phyloP scores from a whole-genome alignment of 2,797 vertebrate species.

The Epinephelus coioides region DNA sequence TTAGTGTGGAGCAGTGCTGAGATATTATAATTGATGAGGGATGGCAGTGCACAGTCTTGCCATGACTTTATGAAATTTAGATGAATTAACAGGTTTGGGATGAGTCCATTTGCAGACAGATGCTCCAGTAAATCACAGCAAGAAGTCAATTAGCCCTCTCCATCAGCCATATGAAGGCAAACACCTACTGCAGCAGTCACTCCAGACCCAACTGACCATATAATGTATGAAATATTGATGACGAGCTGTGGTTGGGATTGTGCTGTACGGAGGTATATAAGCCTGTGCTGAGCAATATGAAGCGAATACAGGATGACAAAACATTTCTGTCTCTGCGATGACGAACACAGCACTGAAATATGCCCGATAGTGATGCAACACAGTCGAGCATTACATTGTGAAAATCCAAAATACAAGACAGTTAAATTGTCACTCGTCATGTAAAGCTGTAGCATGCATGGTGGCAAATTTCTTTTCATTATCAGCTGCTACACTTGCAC shows the following conservation, averaged over 20 bases:
- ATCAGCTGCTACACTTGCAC: conserved; percentile 19
- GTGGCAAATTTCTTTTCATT: background rate
- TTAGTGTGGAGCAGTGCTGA: conserved; percentile 32
- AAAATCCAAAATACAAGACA: conserved; percentile 31
- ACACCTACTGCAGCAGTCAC: conserved; percentile 53
- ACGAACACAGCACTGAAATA: conserved; percentile 12
- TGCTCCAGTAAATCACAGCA: conserved; percentile 78
- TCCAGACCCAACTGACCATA: conserved; percentile 53
- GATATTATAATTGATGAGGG: conserved; percentile 65
- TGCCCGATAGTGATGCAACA: background rate
- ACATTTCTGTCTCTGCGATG: background rate
- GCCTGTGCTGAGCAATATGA: background rate
- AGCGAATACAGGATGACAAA: background rate
- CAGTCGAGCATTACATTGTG: conserved; percentile 11
- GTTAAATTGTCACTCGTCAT: conserved; percentile 1
- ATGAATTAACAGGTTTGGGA: conserved; percentile 80
- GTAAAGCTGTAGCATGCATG: background rate
- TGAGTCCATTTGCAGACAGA: conserved; percentile 79
- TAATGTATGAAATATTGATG: conserved; percentile 37
- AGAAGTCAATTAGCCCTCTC: conserved; percentile 76
- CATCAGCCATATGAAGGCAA: conserved; percentile 73
- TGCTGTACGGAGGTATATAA: background rate
- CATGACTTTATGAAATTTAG: conserved; percentile 80
- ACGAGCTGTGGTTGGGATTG: background rate
- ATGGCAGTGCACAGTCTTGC: conserved; percentile 65